Evolutionary conservation across 2,888 invertebrate species (phyloP), one percentile per base, ranked within the genome.

Genomic region (Panopea generosa): DNA sequence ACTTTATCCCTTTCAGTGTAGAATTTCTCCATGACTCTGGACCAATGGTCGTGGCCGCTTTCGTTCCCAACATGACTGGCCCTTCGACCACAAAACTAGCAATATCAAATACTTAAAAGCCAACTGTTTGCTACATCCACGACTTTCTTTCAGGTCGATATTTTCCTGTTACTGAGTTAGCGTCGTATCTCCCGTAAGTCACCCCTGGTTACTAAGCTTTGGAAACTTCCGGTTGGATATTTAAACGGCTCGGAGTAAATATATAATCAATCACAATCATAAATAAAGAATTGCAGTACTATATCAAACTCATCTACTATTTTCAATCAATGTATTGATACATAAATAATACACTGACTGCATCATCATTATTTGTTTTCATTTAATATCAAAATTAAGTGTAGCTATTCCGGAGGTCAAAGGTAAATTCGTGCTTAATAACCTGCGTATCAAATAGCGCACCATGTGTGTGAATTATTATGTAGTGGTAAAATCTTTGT

Each of bases 11-110:
- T 84, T 88, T 90, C 67, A 91, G 63, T 16, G 91, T 88, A 52
- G 85, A 82, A 84, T 90, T 91, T 83, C 90, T 86, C 92, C 92
- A 92, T 50, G 84, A 68, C 73, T 90, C 88, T n/a, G 91, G 90
- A 40, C 92, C 92, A 52, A 90, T 87, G 20, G 88, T 84, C 27
- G 86, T 84, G 29, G 86, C 83, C 56, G 87, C 83, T 65, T 85
- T 85, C 55, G 82, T 85, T 74, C 85, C 85, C 50, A 84, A 65
- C 85, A 85, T 85, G 33, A 71, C 69, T 73, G 62, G 60, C 59
- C 71, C 70, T 65, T 68, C 38, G 49, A 65, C 67, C 62, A 65
- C 24, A 53, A 47, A 40, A 38, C n/a, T 9, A 14, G 24, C 29
- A 53, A 24, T 18, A 56, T 18, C 40, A 18, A 56, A 55, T 26